A percentile compares a stretch with the other conserved stretches of the same genome.
phyloP scores from a whole-genome alignment of 2,888 invertebrate species.

The Ophraella communa region DNA sequence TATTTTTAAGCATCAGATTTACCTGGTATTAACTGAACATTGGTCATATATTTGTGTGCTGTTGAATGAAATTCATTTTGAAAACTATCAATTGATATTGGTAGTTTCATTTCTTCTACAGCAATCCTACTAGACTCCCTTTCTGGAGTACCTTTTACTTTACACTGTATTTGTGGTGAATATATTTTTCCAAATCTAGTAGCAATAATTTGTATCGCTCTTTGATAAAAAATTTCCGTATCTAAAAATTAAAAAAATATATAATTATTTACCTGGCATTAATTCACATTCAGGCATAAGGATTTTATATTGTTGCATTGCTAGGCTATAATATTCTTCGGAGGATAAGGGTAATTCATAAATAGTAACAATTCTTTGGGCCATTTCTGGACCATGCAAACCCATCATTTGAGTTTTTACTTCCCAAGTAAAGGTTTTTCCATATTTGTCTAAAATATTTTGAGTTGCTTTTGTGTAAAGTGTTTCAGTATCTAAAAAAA shows the following conservation, averaged over 20 bases:
- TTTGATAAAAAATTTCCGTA: constrained; percentile 81
- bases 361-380: constrained; percentile 64
- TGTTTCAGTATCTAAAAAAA: constrained; percentile 76
- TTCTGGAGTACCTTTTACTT: constrained; percentile 78
- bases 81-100: constrained; percentile 73
- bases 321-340: constrained; percentile 68
- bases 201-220: constrained; percentile 73
- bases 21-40: constrained; percentile 75
- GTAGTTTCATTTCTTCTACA: constrained; percentile 71
- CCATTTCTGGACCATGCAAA: constrained; percentile 67
- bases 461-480: constrained; percentile 78
- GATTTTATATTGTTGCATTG: constrained; percentile 63
- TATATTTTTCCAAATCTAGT: constrained; percentile 77
- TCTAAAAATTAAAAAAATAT: constrained; percentile 65
- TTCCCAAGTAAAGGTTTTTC: constrained; percentile 79
- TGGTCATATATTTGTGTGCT: constrained; percentile 66
- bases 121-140: constrained; percentile 72
- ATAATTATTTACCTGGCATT: constrained; percentile 74
- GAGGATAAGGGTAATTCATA: constrained; percentile 71
- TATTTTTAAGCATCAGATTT: constrained; percentile 11
- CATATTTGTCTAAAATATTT: constrained; percentile 70
- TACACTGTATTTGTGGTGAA: constrained; percentile 79
- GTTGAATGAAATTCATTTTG: constrained; percentile 66
- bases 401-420: constrained; percentile 79
- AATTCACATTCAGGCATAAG: constrained; percentile 69